Conservation (phyloP, 2,113 vertebrate species). For the Gallinago paraguaiae region DNA sequence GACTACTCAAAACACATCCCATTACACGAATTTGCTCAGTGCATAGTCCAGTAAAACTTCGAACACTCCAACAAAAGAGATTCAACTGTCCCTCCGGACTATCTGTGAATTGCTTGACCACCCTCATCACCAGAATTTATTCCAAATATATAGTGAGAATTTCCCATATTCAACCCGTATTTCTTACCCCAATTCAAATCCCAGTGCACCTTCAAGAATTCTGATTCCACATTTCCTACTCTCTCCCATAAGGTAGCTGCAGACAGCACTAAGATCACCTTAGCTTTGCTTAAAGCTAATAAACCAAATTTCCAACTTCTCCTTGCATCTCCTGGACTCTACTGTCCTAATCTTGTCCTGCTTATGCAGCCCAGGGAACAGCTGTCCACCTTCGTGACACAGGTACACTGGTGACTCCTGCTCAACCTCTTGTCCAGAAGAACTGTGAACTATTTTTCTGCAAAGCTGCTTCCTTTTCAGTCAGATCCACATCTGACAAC, state of each 20-base stretch:
- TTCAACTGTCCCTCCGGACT: background rate
- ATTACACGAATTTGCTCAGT: background rate
- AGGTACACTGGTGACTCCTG: background rate
- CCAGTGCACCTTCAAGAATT: background rate
- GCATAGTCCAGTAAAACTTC: background rate
- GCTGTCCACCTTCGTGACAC: fast-evolving
- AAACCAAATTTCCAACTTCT: background rate
- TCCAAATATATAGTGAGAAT: background rate
- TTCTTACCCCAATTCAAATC: fast-evolving
- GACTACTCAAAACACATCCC: background rate
- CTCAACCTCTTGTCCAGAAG: background rate
- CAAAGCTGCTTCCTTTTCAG: background rate
- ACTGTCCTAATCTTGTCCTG: background rate
- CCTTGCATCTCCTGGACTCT: fast-evolving
- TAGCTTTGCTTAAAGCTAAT: background rate
- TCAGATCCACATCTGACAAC: background rate
- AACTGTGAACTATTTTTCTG: background rate
- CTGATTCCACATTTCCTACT: background rate
- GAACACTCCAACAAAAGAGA: background rate
- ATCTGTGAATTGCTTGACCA: background rate
- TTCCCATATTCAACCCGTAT: background rate
- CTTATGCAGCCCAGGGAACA: background rate
- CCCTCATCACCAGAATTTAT: background rate
- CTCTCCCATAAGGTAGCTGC: background rate
- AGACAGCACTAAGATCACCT: background rate